A percentile compares a stretch with the other conserved stretches of the same genome.
Evolutionary conservation across 2,113 vertebrate genomes (phyloP).

Genomic region (Patagioenas fasciata): DNA sequence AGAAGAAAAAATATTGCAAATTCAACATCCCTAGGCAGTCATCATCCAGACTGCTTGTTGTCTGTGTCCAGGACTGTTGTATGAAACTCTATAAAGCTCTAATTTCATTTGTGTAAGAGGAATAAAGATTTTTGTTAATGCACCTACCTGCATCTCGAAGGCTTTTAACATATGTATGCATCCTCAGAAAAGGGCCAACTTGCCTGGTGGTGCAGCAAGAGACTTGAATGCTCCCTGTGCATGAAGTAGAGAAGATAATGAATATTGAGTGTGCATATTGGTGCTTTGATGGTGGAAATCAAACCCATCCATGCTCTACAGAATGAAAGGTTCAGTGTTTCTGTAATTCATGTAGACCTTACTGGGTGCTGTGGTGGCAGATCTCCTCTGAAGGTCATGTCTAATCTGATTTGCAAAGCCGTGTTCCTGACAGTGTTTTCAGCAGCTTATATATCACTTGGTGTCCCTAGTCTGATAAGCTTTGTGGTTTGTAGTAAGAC

Average conservation of each 20-base stretch:
- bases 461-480: constrained; percentile 31
- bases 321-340: background rate
- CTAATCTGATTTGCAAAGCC: constrained; percentile 52
- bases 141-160: background rate
- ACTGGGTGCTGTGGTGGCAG: background rate
- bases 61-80: background rate
- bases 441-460: constrained; percentile 9
- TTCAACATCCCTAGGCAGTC: background rate
- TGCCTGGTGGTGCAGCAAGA: accelerated
- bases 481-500: background rate
- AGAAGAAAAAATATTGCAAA: background rate
- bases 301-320: background rate
- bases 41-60: background rate
- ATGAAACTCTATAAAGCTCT: background rate
- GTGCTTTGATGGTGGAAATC: background rate
- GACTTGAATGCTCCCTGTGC: background rate
- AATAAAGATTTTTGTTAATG: background rate
- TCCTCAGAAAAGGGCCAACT: background rate
- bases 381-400: constrained; percentile 28
- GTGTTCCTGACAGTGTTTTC: constrained; percentile 35
- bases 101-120: background rate
- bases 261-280: accelerated
- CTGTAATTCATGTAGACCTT: background rate
- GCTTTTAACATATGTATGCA: accelerated
- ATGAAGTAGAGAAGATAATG: background rate